Conservation (phyloP, 2,797 vertebrate genomes). For the Bryconaethiops microstoma region DNA sequence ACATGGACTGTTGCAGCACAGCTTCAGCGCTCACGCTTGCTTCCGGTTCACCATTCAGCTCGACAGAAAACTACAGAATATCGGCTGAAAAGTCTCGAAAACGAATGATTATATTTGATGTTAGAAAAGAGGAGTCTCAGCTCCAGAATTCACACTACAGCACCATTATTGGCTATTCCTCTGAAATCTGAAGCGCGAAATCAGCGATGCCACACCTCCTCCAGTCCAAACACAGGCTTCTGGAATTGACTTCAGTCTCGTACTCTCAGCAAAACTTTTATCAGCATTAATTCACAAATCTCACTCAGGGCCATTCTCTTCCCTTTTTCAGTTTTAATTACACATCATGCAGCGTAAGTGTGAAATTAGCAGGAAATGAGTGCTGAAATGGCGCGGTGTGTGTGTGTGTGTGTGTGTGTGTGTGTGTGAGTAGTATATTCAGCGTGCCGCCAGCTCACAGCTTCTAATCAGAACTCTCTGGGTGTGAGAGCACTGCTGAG, state of each 20-base stretch:
- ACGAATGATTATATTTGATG: no score
- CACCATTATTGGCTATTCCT: neutral
- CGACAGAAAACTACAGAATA: no score
- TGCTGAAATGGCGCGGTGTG: slow-evolving; percentile 1
- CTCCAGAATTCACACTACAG: neutral
- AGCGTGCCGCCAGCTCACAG: slow-evolving; percentile 21
- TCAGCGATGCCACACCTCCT: neutral
- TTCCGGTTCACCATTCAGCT: no score
- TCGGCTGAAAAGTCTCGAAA: no score
- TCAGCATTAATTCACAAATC: slow-evolving; percentile 9
- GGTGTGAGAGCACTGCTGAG: slow-evolving; percentile 42
- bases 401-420: slow-evolving; percentile 9
- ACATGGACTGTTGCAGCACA: no score
- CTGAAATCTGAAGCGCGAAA: neutral
- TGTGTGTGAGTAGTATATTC: neutral
- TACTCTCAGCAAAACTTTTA: slow-evolving; percentile 10
- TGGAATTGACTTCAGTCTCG: neutral
- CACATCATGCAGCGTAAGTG: slow-evolving; percentile 29
- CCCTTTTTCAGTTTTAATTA: slow-evolving; percentile 30
- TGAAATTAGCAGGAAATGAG: slow-evolving; percentile 43
- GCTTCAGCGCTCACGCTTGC: no score
- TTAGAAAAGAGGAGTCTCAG: no score
- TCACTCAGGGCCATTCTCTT: slow-evolving; percentile 22
- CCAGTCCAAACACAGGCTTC: neutral
- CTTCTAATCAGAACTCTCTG: slow-evolving; percentile 44